Evolutionary conservation across 2,888 invertebrate genomes (phyloP), one percentile per base, ranked within the genome.

Genomic region (Lasioglossum zephyrum): DNA sequence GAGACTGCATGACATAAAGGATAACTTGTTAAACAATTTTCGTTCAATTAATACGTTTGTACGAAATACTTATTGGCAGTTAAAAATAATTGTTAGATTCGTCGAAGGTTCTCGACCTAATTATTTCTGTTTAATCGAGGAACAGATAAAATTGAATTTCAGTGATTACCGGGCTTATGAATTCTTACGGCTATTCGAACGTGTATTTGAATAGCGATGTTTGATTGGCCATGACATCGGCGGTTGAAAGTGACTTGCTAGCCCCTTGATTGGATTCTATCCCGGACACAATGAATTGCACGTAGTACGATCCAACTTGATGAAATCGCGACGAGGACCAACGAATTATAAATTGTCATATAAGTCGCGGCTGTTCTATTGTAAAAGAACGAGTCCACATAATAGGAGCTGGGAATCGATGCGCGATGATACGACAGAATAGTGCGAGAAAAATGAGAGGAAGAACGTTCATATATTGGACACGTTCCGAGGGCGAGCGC

Each of bases 251-350:
- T 89, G 85, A 88, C 89, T 89, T 79, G 87, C 80, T 85, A 83
- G 81, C 79, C 89, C 87, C 88, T 89, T 89, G 89, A 89, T 89
- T 89, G 89, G 89, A 89, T 89, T 89, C 89, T 86, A 89, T 89
- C 88, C 82, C 83, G 86, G 82, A 86, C 88, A 89, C 89, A 89
- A 89, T 89, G 89, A 85, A 81, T 86, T 86, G 81, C 82, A 60
- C 82, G 74, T 87, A 80, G 89, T 81, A 81, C 88, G 88, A 81
- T 84, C 81, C 70, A 84, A 77, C 88, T 81, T 79, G 87, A 87
- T 85, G 82, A 74, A 84, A 81, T 75, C 66, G 53, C 77, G 44
- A 66, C 31, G 69, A 49, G 60, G 79, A 77, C 66, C 53, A 31
- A 49, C 16, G 44, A 36, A 84, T 89, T 83, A 79, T n/a, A 69